These are phyloP conservation scores for Nasonia oneida DNA, from an alignment of 2,888 invertebrate species.

Conservation along the genomic window DNA sequence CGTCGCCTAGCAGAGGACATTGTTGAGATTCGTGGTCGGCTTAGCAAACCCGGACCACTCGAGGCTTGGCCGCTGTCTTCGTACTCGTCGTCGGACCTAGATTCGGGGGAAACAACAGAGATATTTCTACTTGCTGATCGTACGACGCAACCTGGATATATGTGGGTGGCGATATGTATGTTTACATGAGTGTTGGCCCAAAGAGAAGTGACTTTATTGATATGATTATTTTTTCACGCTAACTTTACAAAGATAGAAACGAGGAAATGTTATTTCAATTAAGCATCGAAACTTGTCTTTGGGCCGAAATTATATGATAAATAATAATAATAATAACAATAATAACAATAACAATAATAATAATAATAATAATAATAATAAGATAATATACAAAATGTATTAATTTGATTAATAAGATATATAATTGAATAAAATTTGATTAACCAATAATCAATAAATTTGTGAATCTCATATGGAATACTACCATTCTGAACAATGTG, in stretches of 20 bases:
- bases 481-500: conserved; percentile 67
- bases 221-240: not conserved
- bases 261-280: not conserved
- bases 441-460: not conserved
- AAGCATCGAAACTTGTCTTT: conserved; percentile 33
- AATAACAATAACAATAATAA: too few species aligned
- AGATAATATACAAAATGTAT: conserved; percentile 29
- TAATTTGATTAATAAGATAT: conserved; percentile 20
- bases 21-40: conserved; percentile 16
- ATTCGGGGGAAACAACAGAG: conserved; percentile 50
- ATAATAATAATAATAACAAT: conserved; percentile 21
- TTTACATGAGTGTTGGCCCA: conserved; percentile 11
- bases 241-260: not conserved
- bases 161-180: conserved; percentile 10
- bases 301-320: conserved; percentile 37
- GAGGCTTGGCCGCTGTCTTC: conserved; percentile 25
- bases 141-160: conserved; percentile 18
- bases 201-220: conserved; percentile 30
- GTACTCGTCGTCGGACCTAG: conserved; percentile 69
- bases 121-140: conserved; percentile 43
- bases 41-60: conserved; percentile 37
- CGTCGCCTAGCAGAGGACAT: conserved; percentile 72
- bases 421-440: conserved; percentile 23
- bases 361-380: too few species aligned
- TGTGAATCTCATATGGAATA: conserved; percentile 25